These are phyloP conservation scores for Caenorhabditis parvicauda DNA, from an alignment of 2,888 invertebrate genomes.

Conservation along the genomic window DNA sequence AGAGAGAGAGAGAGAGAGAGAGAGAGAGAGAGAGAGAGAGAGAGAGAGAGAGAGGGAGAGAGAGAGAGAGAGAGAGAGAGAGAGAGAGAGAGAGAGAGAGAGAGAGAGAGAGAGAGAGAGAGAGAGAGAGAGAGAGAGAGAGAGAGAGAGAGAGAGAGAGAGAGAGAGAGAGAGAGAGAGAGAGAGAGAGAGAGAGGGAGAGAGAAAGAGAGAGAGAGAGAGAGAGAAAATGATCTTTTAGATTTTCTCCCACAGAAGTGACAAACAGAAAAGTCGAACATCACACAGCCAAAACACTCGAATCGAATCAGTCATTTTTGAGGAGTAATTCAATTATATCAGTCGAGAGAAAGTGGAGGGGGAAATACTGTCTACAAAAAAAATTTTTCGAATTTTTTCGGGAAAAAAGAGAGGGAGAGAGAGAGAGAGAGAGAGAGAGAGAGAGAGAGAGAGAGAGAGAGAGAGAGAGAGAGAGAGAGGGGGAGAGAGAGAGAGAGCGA, in stretches of 20 bases:
- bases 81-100: neutral
- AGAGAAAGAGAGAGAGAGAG: neutral
- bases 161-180: neutral
- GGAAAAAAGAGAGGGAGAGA: neutral
- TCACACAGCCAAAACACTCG: neutral
- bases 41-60: too few relatives aligned
- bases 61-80: too few relatives aligned
- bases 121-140: slow-evolving; percentile 1
- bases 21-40: too few relatives aligned
- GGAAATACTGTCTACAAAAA: neutral
- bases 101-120: slow-evolving; percentile 6
- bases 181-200: neutral
- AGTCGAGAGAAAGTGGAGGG: slow-evolving; percentile 1
- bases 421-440: neutral
- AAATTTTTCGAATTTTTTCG: neutral
- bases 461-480: slow-evolving; percentile 6
- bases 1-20: too few relatives aligned
- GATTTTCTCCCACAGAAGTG: neutral
- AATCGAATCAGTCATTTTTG: slow-evolving; percentile 12
- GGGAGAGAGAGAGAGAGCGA: neutral
- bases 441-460: slow-evolving; percentile 3
- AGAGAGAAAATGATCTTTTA: neutral
- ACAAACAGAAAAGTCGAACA: neutral
- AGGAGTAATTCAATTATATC: slow-evolving; percentile 1
- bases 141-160: neutral